A percentile compares a stretch with the other conserved stretches of the same genome.
Evolutionary conservation across 92 coral and sea anemone species (phyloP).

Genomic region (Metridium senile): DNA sequence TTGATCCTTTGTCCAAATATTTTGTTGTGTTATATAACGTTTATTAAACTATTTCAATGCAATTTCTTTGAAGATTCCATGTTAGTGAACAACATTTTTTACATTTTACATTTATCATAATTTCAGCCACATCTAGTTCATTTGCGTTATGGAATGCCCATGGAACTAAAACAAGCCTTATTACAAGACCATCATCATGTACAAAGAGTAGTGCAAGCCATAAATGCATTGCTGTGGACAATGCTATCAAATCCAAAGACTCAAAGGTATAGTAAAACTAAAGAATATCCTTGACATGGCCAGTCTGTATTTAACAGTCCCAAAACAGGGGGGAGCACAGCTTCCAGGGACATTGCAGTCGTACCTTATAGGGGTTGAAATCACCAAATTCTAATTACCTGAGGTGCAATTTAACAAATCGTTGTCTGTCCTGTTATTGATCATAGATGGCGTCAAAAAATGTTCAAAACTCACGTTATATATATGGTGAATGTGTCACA

Average conservation of each 20-base stretch:
- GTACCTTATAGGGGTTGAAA: no score
- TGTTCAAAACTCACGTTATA: no score
- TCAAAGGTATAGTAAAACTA: slow-evolving; percentile 29
- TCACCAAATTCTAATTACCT: no score
- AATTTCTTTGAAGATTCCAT: no score
- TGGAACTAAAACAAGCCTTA: not conserved
- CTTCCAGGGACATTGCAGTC: no score
- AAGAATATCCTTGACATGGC: not conserved
- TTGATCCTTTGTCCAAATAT: no score
- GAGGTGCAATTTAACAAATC: no score
- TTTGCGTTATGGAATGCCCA: not conserved
- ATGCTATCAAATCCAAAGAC: slow-evolving; percentile 11
- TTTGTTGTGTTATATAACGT: not conserved
- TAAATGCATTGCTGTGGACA: slow-evolving; percentile 23
- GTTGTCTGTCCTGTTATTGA: no score
- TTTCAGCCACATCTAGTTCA: slow-evolving; percentile 25
- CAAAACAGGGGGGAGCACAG: not conserved
- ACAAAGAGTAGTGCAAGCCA: slow-evolving; percentile 4
- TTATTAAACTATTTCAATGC: not conserved
- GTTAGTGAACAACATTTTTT: no score
- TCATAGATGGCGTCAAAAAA: no score
- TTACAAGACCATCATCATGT: slow-evolving; percentile 7
- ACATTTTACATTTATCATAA: not conserved
- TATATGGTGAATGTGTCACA: no score
- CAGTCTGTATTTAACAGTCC: not conserved